Evolutionary conservation across 1,140 invertebrate genomes (phyloP), one percentile per base, ranked within the genome.

Genomic region (Drosophila ficusphila): DNA sequence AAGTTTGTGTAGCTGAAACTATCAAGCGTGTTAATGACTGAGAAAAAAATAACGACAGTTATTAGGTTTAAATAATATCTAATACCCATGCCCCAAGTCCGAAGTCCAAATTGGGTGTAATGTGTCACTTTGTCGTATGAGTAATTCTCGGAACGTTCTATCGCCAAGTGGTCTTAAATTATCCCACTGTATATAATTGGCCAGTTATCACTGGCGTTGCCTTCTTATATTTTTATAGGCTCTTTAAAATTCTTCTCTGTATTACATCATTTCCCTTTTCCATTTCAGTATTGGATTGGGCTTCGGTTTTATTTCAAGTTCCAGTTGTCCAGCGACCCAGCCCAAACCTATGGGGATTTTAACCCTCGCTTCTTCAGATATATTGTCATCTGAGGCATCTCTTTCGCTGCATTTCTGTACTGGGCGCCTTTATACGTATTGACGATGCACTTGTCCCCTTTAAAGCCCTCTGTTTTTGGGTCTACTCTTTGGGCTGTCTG

Each of bases 391-490:
- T 33, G 23, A n/a, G 33, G 60, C n/a, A 41, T 65, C 44, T 49
- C 61, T 48, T 65, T 27, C 39, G 39, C 34, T 67, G 56, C 57
- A 42, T 23, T 60, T 57, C 12, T 41, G 16, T 12, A 48, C 16
- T 21, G n/a, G n/a, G n/a, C 12, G n/a, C 23, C 9, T 27, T 16
- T 36, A n/a, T n/a, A n/a, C 42, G 11, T 42, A 56, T 56, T 21
- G 53, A 56, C 62, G 46, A 65, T 67, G 64, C 64, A 67, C 64
- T 67, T 67, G 64, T 67, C 60, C 64, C 21, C 49, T 27, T 67
- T 60, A 56, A 21, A 21, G 18, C 46, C 31, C 18, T 51, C 11
- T 67, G 25, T 67, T 68, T 54, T 68, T 9, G 25, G 19, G 21
- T 14, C 44, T 52, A 33, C 34, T 27, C 47, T 67, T 68, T 68